phyloP scores from a whole-genome alignment of 2,113 vertebrate genomes.

The Lamprotornis superbus region DNA sequence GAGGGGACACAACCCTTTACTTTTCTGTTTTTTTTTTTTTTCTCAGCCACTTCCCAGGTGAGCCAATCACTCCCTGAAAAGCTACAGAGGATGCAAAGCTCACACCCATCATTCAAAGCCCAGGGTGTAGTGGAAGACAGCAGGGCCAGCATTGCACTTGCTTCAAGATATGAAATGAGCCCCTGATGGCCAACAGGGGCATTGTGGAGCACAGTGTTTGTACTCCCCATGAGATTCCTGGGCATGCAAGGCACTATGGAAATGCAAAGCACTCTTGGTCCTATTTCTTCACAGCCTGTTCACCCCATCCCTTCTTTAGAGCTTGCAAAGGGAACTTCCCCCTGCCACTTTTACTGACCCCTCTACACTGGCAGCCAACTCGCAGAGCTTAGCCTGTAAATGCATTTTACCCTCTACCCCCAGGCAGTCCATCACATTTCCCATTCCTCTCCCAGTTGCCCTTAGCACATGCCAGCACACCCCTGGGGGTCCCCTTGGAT shows the following conservation, averaged over 20 bases:
- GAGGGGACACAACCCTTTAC: fast-evolving
- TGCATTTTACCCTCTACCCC: neutral
- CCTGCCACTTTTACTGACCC: neutral
- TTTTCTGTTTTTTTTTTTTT: neutral
- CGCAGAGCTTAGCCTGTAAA: neutral
- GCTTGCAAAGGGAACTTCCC: neutral
- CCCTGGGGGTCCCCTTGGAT: neutral
- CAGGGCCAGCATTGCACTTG: fast-evolving
- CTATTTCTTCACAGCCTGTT: neutral
- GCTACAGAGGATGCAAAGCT: neutral
- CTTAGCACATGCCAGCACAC: neutral
- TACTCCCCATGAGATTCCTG: neutral
- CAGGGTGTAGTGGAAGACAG: neutral
- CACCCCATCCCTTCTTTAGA: neutral
- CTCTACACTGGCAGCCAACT: fast-evolving
- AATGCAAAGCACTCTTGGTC: neutral
- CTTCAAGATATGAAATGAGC: neutral
- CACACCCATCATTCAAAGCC: neutral
- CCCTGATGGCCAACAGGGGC: neutral
- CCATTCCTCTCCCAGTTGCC: neutral
- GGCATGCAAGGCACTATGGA: neutral
- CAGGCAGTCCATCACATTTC: neutral
- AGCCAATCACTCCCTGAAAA: neutral
- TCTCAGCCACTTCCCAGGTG: neutral
- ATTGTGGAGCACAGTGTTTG: neutral